Conservation (phyloP, 2,113 vertebrate genomes). For the Rhinopomastus cyanomelas region DNA sequence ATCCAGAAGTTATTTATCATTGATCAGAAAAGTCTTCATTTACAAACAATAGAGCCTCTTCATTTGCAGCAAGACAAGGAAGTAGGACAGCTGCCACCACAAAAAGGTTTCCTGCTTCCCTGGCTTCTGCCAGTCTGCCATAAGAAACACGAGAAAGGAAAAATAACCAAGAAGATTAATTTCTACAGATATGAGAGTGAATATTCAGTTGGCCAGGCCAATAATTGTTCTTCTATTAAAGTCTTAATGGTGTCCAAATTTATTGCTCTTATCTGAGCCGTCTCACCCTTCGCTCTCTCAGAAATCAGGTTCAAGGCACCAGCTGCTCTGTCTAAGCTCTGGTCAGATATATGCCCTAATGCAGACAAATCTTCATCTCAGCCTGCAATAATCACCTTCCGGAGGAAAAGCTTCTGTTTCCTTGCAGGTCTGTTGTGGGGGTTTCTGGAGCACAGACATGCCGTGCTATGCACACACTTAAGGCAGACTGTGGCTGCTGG, state of each 20-base stretch:
- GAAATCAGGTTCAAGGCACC: constrained; percentile 22
- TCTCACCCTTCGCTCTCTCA: background rate
- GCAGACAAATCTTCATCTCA: background rate
- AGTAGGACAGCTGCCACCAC: background rate
- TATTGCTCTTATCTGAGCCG: constrained; percentile 44
- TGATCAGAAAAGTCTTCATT: constrained; percentile 1
- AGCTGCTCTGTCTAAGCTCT: background rate
- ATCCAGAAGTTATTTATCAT: constrained; percentile 33
- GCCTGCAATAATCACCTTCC: background rate
- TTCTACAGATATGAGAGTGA: constrained; percentile 25
- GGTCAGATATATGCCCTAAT: background rate
- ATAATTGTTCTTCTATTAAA: constrained; percentile 66
- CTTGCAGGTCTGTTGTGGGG: background rate
- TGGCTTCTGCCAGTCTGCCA: background rate
- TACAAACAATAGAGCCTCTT: constrained; percentile 13
- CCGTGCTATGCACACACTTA: background rate
- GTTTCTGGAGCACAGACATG: background rate
- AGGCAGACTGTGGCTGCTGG: background rate
- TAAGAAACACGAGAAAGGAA: background rate
- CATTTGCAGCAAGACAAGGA: background rate
- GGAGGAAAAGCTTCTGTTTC: background rate
- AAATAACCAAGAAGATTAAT: background rate
- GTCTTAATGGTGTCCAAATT: constrained; percentile 37
- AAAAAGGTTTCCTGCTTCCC: background rate
- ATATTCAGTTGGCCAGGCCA: constrained; percentile 25